Percentiles rank a stretch among this genome's conserved stretches.
phyloP scores from a whole-genome alignment of 2,113 vertebrate species.

The Panthera leo region DNA sequence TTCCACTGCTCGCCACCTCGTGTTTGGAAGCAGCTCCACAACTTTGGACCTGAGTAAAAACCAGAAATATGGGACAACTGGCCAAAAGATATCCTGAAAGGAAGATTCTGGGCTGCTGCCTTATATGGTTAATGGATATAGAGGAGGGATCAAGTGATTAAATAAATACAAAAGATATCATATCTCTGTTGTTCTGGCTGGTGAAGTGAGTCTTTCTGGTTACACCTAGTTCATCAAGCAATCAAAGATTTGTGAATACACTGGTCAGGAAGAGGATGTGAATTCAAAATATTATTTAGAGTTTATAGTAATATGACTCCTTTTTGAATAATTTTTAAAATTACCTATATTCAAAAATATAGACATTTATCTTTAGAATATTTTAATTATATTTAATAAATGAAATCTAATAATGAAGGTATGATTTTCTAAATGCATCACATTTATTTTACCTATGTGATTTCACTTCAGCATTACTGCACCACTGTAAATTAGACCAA shows the following conservation, averaged over 20 bases:
- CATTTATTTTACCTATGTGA: background rate
- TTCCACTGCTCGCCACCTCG: background rate
- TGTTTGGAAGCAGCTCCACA: background rate
- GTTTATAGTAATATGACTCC: background rate
- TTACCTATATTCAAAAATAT: background rate
- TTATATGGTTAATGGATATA: background rate
- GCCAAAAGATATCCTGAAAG: background rate
- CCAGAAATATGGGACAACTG: background rate
- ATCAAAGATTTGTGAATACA: background rate
- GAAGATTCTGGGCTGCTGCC: background rate
- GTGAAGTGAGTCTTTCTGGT: background rate
- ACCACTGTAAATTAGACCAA: background rate
- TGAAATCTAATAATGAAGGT: background rate
- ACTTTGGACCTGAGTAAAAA: background rate
- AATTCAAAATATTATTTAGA: constrained; percentile 10
- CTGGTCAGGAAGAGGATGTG: background rate
- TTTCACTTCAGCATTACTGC: background rate
- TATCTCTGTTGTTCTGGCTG: background rate
- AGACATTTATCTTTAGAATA: background rate
- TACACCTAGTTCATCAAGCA: background rate
- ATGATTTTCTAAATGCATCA: background rate
- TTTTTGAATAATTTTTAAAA: background rate
- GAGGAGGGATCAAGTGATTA: background rate
- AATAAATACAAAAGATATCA: background rate
- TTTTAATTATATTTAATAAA: background rate